A percentile compares a stretch with the other conserved stretches of the same genome.
These are phyloP conservation scores for Protonibea diacanthus DNA, from an alignment of 2,797 vertebrate genomes.

Conservation along the genomic window DNA sequence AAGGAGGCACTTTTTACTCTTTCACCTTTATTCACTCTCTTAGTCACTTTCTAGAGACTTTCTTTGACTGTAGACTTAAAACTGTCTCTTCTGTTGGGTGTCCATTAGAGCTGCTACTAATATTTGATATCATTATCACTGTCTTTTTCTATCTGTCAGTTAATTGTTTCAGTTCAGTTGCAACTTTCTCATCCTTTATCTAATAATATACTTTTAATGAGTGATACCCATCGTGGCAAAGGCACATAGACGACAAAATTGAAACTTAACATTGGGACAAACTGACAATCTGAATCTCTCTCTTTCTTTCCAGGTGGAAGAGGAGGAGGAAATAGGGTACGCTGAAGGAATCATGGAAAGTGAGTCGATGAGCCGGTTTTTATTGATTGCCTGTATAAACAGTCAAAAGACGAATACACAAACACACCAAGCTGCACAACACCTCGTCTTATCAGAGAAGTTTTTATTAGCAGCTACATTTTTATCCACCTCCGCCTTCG, in stretches of 20 bases:
- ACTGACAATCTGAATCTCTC: conserved; percentile 11
- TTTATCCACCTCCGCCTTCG: not conserved
- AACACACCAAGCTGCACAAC: not conserved
- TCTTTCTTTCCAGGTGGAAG: conserved; percentile 83
- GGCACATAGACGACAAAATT: not conserved
- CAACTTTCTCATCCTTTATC: not conserved
- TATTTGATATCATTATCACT: not conserved
- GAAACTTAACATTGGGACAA: not conserved
- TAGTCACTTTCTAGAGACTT: no score
- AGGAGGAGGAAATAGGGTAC: conserved; percentile 82
- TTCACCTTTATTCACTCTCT: not conserved
- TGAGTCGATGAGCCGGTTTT: conserved; percentile 77
- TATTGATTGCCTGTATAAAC: conserved; percentile 1
- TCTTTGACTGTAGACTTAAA: not conserved
- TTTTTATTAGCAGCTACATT: not conserved
- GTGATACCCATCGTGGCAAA: not conserved
- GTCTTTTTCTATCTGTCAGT: not conserved
- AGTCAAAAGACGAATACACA: not conserved
- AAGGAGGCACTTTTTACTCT: not conserved
- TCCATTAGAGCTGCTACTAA: not conserved
- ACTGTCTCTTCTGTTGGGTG: not conserved
- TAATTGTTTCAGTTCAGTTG: not conserved
- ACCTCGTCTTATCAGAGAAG: not conserved
- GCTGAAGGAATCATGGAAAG: conserved; percentile 86
- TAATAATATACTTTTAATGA: not conserved